phyloP scores from a whole-genome alignment of 2,888 invertebrate species.

The Synergus laeviventris region DNA sequence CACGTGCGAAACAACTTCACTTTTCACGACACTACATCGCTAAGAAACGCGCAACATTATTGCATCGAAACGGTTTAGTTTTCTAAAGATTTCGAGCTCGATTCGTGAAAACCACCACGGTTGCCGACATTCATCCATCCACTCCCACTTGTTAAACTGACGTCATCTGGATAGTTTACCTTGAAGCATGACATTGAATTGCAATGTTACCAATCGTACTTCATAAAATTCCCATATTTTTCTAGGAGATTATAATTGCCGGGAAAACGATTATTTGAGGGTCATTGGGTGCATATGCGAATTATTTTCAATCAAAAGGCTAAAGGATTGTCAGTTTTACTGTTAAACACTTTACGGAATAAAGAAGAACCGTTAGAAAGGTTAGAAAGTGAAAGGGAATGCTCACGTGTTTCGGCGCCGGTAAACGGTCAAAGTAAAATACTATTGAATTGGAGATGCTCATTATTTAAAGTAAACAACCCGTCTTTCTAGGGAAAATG shows the following conservation, averaged over 20 bases:
- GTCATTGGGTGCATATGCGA: neutral
- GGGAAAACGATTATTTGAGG: neutral
- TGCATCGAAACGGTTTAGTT: slow-evolving; percentile 60
- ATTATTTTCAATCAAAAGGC: neutral
- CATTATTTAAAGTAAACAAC: neutral
- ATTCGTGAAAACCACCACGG: slow-evolving; percentile 65
- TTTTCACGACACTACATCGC: slow-evolving; percentile 60
- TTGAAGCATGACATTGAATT: slow-evolving; percentile 76
- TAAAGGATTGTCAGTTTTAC: neutral
- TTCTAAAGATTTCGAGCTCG: slow-evolving; percentile 63
- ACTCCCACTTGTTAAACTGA: slow-evolving; percentile 76
- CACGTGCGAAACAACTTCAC: slow-evolving; percentile 63
- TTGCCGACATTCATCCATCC: slow-evolving; percentile 73
- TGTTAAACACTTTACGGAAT: neutral
- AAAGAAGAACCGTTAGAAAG: neutral
- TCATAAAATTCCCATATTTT: slow-evolving; percentile 20
- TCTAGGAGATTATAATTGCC: slow-evolving; percentile 1
- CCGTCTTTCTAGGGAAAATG: neutral
- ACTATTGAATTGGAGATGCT: neutral
- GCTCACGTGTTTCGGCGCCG: neutral
- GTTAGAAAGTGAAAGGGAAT: slow-evolving; percentile 14
- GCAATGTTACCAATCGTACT: slow-evolving; percentile 63
- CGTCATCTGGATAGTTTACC: slow-evolving; percentile 76
- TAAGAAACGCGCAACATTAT: slow-evolving; percentile 64
- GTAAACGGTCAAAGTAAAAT: neutral